These are phyloP conservation scores for Sturnira hondurensis DNA, from an alignment of 2,113 vertebrate genomes.

Conservation along the genomic window DNA sequence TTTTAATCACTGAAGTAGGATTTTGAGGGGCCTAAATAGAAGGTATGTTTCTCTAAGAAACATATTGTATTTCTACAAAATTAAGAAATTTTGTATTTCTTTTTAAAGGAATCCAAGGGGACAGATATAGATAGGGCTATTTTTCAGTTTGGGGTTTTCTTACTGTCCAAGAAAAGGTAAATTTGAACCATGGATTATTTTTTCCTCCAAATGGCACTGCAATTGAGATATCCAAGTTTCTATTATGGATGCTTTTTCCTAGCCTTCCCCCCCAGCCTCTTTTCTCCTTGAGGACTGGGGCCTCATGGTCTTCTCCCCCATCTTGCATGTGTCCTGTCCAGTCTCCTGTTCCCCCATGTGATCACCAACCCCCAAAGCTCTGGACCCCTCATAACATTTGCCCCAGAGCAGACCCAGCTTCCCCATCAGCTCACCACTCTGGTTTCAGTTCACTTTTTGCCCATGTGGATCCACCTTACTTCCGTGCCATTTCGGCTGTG, in stretches of 20 bases:
- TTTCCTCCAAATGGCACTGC: constrained; percentile 4
- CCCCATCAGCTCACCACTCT: neutral
- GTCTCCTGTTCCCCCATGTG: neutral
- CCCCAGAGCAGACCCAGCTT: neutral
- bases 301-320: neutral
- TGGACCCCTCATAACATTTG: neutral
- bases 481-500: constrained; percentile 6
- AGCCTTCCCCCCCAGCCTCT: neutral
- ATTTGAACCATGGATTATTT: neutral
- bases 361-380: neutral
- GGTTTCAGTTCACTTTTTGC: constrained; percentile 16
- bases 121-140: neutral
- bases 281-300: neutral
- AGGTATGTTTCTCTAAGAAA: neutral
- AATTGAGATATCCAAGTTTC: neutral
- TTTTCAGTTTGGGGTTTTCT: constrained; percentile 23
- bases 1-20: constrained; percentile 7
- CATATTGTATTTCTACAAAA: too few species aligned
- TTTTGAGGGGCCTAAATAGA: neutral
- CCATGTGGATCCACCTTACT: constrained; percentile 12
- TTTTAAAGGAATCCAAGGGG: neutral
- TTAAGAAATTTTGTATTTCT: neutral
- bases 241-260: neutral
- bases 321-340: neutral
- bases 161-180: neutral